Base-by-base conservation (phyloP, 2,888 invertebrate genomes). In the Quadriops clusia region DNA sequence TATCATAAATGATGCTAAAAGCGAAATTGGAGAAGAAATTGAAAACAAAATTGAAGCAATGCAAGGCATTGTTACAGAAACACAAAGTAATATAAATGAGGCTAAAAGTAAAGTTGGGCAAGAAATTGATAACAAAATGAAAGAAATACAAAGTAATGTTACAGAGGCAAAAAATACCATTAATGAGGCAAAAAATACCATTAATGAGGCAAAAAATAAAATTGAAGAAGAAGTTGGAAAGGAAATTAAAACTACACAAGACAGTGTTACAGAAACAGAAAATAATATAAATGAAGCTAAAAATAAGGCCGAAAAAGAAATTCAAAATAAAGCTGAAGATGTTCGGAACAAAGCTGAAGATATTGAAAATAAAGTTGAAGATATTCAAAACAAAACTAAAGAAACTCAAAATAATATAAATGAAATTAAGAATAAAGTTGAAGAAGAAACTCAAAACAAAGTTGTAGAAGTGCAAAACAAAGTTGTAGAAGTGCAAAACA, bases 191-290 rank as follows among this genome's bases (percentile, higher is more conserved):
- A 15, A 18, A 18, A 15, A 27, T n/a, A n/a, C n/a, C n/a, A n/a
- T n/a, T n/a, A n/a, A n/a, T n/a, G n/a, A n/a, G n/a, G 9, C 12
- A 9, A 27, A 27, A 17, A 16, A 17, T 17, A 27, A 27, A 27
- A 12, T n/a, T 27, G 3, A 13, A 5, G 14, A 15, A 25, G 30
- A 13, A 23, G 17, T 16, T 30, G 11, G 20, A 30, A 30, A 9
- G n/a, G 3, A 23, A 24, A 24, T 12, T 4, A 11, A 13, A 25
- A 9, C 11, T n/a, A 4, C 17, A 4, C 16, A 17, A 17, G 21
- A n/a, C n/a, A 11, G 11, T 11, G 12, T 10, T 22, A 12, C 10
- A 6, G 8, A 10, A 22, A 12, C 10, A 11, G 3, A 22, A 22
- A 7, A 6, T 22, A 18, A 12, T 17, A 9, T 4, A 16, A 20